phyloP scores from a whole-genome alignment of 2,113 vertebrate genomes.

The Mus spicilegus region DNA sequence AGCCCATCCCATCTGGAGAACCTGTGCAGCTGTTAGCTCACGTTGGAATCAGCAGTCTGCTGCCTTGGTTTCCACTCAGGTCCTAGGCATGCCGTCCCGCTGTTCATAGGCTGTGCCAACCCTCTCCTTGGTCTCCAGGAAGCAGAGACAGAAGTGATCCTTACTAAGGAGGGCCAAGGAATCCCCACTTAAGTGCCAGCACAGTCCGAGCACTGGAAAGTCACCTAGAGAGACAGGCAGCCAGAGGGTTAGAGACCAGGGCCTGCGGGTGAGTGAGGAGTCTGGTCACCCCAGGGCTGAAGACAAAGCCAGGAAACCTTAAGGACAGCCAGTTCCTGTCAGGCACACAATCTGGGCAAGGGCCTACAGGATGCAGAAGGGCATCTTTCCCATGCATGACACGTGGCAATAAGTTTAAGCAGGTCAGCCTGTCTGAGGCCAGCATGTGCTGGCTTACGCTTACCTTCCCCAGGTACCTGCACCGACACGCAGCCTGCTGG shows the following conservation, averaged over 20 bases:
- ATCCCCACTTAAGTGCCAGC: constrained; percentile 92
- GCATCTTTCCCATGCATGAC: not conserved
- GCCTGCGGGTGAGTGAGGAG: too few relatives aligned
- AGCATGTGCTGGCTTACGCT: not conserved
- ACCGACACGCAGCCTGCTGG: constrained; percentile 92
- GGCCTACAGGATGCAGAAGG: fast-evolving
- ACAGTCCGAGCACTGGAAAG: constrained; percentile 91
- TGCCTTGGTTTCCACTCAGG: fast-evolving
- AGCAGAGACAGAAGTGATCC: constrained; percentile 95
- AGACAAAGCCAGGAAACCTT: fast-evolving
- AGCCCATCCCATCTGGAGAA: fast-evolving
- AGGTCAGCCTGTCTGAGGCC: not conserved
- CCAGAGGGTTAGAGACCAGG: not conserved
- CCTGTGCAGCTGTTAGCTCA: fast-evolving
- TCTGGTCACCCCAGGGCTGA: too few relatives aligned
- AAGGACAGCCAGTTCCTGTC: fast-evolving
- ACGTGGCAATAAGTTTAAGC: not conserved
- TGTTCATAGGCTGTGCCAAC: fast-evolving
- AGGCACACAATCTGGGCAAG: fast-evolving
- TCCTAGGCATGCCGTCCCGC: not conserved
- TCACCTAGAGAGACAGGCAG: constrained; percentile 85
- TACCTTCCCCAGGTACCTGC: constrained; percentile 93
- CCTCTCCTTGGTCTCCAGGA: constrained; percentile 88
- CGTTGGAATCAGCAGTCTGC: fast-evolving
- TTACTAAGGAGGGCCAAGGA: constrained; percentile 92